Base-by-base conservation (phyloP, 1,140 invertebrate genomes). In the Bombyx mandarina region DNA sequence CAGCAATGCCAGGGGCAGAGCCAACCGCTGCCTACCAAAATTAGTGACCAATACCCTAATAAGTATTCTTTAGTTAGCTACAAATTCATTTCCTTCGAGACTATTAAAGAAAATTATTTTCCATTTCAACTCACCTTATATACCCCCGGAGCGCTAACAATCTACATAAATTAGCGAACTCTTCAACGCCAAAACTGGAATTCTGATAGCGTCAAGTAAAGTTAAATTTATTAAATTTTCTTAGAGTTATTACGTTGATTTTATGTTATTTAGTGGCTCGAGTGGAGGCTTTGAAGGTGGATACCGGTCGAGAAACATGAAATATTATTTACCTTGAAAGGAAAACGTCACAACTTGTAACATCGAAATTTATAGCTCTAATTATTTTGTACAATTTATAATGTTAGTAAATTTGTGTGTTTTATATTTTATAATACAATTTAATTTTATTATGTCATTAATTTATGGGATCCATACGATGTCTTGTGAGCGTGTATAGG, bases 81-180 rank as follows among this genome's bases (percentile, higher is more conserved):
- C 61, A 62, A 54, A 63, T 70, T 50, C 68, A 74, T 75, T 79
- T 77, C 73, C 71, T 66, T 62, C 43, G 60, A 54, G 63, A 56
- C 60, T 69, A 71, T 75, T 74, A 73, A 68, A 66, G 75, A 74
- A 78, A 77, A 75, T 77, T 66, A 78, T 77, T 80, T 77, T 73
- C 71, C 67, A 72, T 74, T 69, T 56, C 68, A 60, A 59, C 58
- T 67, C 60, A 71, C 67, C 61, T 70, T 46, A 62, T 56, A 57
- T 22, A 35, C 26, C 26, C 26, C 57, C 57, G 62, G 59, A 63
- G 64, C 63, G 63, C 62, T 57, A 68, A 76, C 76, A 79, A 75
- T 82, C 68, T 82, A 65, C 71, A 76, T 79, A 82, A 82, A 79
- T 82, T 80, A 82, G 65, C 46, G 63, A 75, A 78, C 65, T 75